Evolutionary conservation across 2,888 invertebrate species (phyloP).

Genomic region (Apamea sordens): DNA sequence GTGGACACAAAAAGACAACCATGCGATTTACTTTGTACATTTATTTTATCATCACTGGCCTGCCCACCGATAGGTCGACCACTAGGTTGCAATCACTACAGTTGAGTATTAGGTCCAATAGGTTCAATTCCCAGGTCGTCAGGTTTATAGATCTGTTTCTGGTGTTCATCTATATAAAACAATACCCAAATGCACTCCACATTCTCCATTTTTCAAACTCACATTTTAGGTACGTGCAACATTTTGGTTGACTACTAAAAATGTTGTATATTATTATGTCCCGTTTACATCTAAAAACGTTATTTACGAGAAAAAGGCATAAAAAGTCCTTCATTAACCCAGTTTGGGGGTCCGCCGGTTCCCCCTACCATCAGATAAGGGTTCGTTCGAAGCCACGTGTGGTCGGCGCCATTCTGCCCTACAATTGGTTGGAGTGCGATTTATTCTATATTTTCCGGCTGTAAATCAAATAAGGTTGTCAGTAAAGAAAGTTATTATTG

Average conservation of each 20-base stretch:
- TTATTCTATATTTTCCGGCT: conserved; percentile 46
- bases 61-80: no score
- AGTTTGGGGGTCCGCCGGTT: conserved; percentile 81
- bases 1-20: background rate
- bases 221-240: background rate
- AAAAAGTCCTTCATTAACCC: conserved; percentile 85
- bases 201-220: background rate
- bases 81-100: no score
- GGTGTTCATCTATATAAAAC: background rate
- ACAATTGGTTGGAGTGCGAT: conserved; percentile 58
- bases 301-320: conserved; percentile 70
- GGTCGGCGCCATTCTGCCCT: conserved; percentile 51
- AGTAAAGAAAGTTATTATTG: conserved; percentile 8
- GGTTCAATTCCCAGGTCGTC: no score
- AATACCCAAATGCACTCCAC: background rate
- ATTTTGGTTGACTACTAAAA: background rate
- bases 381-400: conserved; percentile 71
- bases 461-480: conserved; percentile 39
- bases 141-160: background rate
- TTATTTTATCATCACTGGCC: background rate
- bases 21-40: background rate
- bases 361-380: conserved; percentile 86
- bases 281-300: conserved; percentile 51
- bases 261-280: conserved; percentile 37
- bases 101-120: no score